phyloP scores from a whole-genome alignment of 2,888 invertebrate species.

The Sympetrum striolatum region DNA sequence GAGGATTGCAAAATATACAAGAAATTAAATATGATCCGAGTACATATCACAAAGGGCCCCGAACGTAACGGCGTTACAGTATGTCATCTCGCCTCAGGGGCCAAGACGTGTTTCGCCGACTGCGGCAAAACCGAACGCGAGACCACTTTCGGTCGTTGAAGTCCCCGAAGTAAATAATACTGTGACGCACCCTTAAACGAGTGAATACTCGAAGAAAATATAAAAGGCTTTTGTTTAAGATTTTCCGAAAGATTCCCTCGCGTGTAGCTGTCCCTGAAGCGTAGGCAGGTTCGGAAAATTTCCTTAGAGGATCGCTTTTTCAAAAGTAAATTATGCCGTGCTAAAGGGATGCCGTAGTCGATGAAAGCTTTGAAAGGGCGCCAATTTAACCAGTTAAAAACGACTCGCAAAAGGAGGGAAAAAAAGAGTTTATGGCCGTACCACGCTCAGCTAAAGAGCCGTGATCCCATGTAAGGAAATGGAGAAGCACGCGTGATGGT shows the following conservation, averaged over 20 bases:
- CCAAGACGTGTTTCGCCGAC: no score
- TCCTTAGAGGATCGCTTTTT: neutral
- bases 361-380: neutral
- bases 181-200: no score
- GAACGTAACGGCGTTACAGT: no score
- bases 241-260: neutral
- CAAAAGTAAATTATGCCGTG: neutral
- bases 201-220: no score
- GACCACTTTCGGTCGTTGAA: no score
- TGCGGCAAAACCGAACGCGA: no score
- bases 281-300: neutral
- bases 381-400: neutral
- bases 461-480: neutral
- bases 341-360: neutral
- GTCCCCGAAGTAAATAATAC: no score
- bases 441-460: neutral
- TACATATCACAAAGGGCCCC: no score
- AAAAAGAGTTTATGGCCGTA: constrained; percentile 6
- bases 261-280: neutral
- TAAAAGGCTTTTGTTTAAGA: neutral
- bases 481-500: neutral
- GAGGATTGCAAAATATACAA: no score
- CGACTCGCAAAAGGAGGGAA: constrained; percentile 2
- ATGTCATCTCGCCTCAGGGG: no score
- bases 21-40: no score